phyloP scores from a whole-genome alignment of 92 coral and sea anemone genomes.

The Epizoanthus rinbou region DNA sequence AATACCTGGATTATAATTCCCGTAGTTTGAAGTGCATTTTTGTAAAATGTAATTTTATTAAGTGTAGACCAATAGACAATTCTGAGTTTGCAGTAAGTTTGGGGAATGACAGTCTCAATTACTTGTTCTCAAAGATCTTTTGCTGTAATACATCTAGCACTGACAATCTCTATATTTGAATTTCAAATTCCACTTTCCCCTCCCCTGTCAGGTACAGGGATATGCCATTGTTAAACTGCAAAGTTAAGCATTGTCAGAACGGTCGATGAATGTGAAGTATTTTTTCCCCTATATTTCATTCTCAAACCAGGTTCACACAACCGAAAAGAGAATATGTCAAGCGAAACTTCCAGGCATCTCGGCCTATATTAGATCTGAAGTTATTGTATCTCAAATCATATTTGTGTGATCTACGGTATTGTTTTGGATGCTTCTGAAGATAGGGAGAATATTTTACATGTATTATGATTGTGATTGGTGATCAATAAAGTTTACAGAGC shows the following conservation, averaged over 20 bases:
- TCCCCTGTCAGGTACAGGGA: neutral
- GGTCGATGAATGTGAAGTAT: neutral
- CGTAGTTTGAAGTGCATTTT: neutral
- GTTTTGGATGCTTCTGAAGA: neutral
- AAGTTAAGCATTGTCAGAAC: neutral
- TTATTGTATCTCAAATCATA: neutral
- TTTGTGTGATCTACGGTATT: neutral
- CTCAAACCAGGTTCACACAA: neutral
- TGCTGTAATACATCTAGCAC: neutral
- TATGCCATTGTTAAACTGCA: neutral
- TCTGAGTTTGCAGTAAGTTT: neutral
- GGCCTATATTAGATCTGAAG: neutral
- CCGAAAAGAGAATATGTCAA: neutral
- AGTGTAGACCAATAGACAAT: neutral
- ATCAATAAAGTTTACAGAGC: conserved; percentile 2
- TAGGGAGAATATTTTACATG: neutral
- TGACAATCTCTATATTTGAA: too few species aligned
- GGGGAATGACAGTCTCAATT: too few species aligned
- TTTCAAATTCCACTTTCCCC: neutral
- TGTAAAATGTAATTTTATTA: conserved; percentile 5
- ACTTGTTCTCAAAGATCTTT: neutral
- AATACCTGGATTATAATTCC: neutral
- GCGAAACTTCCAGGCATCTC: neutral
- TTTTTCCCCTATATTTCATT: neutral
- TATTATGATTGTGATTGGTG: neutral